phyloP scores from a whole-genome alignment of 2,797 vertebrate genomes.

The Molossus alvarezi region DNA sequence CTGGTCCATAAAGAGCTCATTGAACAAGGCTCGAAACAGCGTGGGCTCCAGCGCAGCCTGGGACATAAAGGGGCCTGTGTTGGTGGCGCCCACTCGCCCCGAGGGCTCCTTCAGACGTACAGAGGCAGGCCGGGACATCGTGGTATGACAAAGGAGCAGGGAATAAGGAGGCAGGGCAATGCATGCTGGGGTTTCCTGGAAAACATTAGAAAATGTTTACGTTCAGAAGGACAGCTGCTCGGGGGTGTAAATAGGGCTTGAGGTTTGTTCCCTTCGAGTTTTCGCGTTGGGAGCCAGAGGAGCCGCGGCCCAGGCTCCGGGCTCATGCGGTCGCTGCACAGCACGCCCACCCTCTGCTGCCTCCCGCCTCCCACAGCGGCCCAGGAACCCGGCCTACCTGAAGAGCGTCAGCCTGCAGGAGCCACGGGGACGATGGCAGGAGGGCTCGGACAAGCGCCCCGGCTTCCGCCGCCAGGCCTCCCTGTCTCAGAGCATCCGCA shows the following conservation, averaged over 20 bases:
- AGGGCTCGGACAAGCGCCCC: slow-evolving; percentile 81
- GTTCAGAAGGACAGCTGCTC: background rate
- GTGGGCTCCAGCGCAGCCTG: background rate
- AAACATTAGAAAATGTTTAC: background rate
- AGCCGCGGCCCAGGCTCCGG: accelerated
- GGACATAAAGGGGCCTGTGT: slow-evolving; percentile 41
- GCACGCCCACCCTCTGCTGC: background rate
- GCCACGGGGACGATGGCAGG: slow-evolving; percentile 85
- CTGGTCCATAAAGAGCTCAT: slow-evolving; percentile 55
- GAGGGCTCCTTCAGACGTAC: accelerated
- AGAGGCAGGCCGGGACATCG: background rate
- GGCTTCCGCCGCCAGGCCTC: slow-evolving; percentile 94
- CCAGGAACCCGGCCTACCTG: slow-evolving; percentile 91
- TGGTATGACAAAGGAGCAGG: accelerated
- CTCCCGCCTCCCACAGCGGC: slow-evolving; percentile 87
- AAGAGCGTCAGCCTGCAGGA: slow-evolving; percentile 93
- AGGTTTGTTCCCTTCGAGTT: background rate
- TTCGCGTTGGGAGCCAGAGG: background rate
- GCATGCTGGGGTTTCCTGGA: background rate
- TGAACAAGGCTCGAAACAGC: background rate
- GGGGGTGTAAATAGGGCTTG: accelerated
- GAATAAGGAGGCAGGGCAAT: background rate
- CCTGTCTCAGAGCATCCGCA: slow-evolving; percentile 97
- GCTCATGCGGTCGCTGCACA: background rate
- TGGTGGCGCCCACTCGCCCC: background rate